phyloP scores from a whole-genome alignment of 2,888 invertebrate species.

The Ferdinandea cuprea region DNA sequence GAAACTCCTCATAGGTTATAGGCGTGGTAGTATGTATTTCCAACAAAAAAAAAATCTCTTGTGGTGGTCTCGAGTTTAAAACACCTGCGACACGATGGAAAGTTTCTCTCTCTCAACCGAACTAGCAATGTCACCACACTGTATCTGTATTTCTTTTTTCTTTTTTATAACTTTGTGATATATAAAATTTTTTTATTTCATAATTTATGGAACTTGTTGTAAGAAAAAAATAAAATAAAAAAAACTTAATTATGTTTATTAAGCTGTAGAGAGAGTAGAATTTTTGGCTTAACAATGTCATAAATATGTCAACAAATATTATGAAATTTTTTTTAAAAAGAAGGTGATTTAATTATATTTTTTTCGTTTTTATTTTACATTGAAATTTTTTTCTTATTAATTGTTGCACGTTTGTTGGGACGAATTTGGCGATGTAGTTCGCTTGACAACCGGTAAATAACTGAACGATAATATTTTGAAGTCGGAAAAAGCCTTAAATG shows the following conservation, averaged over 20 bases:
- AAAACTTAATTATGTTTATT: conserved; percentile 25
- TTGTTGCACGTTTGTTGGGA: conserved; percentile 43
- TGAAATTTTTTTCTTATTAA: conserved; percentile 12
- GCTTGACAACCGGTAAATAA: conserved; percentile 72
- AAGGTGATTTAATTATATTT: conserved; percentile 12
- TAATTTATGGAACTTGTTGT: conserved; percentile 59
- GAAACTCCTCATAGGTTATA: conserved; percentile 5
- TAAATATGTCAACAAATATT: conserved; percentile 56
- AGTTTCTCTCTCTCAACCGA: conserved; percentile 32
- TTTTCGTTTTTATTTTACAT: conserved; percentile 1
- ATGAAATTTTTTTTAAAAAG: conserved; percentile 12
- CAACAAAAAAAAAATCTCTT: conserved; percentile 32
- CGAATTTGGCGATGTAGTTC: conserved; percentile 43
- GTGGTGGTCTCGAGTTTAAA: conserved; percentile 2
- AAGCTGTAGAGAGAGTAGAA: conserved; percentile 26
- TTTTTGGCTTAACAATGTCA: conserved; percentile 31
- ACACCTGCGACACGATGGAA: conserved; percentile 63
- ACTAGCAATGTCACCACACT: conserved; percentile 47
- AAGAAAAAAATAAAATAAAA: conserved; percentile 20
- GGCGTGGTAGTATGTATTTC: conserved; percentile 34
- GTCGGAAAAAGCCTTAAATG: conserved; percentile 46
- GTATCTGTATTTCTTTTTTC: neutral
- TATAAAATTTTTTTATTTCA: conserved; percentile 24
- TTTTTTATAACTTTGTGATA: conserved; percentile 27
- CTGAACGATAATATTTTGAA: conserved; percentile 67